Conservation (phyloP, 1,140 invertebrate species). For the Nasonia longicornis region DNA sequence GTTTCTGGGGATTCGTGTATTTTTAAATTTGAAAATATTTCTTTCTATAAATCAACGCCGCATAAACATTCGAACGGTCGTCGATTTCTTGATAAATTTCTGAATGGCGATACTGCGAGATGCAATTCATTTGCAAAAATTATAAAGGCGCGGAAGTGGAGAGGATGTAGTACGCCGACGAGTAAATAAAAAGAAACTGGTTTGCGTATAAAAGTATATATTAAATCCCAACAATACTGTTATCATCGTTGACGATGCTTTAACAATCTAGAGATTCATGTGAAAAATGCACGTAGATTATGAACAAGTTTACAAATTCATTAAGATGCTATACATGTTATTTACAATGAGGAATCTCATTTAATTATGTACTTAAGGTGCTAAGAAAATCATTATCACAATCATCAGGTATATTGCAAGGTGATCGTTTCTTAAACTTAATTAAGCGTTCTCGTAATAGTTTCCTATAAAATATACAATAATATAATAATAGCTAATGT, state of each 20-base stretch:
- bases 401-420: constrained; percentile 41
- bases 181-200: constrained; percentile 12
- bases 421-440: constrained; percentile 40
- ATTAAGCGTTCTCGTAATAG: constrained; percentile 16
- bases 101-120: too few relatives aligned
- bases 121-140: background rate
- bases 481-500: constrained; percentile 22
- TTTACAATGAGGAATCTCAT: constrained; percentile 46
- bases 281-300: constrained; percentile 38
- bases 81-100: too few relatives aligned
- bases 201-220: constrained; percentile 41
- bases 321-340: constrained; percentile 38
- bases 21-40: too few relatives aligned
- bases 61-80: too few relatives aligned
- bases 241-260: constrained; percentile 33
- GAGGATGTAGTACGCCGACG: background rate
- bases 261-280: constrained; percentile 40
- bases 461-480: constrained; percentile 11
- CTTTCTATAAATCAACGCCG: too few relatives aligned
- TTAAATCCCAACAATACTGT: constrained; percentile 46
- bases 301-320: constrained; percentile 33
- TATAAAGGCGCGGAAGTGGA: background rate
- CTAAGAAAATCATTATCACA: constrained; percentile 42
- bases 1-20: too few relatives aligned
- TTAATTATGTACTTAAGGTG: constrained; percentile 33